phyloP scores from a whole-genome alignment of 2,888 invertebrate species.

The Pheosia tremula region DNA sequence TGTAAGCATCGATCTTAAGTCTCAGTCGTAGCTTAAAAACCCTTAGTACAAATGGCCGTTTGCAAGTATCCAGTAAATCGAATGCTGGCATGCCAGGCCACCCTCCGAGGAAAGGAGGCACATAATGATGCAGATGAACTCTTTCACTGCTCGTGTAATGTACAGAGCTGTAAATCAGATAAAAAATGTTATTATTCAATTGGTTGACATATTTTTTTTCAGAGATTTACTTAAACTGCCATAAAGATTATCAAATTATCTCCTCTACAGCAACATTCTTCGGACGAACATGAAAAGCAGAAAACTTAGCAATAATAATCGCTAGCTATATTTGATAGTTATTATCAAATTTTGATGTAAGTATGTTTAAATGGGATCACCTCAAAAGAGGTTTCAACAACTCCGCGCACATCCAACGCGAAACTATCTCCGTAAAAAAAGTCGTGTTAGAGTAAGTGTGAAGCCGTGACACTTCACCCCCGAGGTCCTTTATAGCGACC shows the following conservation, averaged over 20 bases:
- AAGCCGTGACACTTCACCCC: constrained; percentile 14
- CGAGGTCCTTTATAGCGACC: constrained; percentile 6
- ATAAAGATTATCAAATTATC: too few relatives aligned
- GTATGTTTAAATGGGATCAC: background rate
- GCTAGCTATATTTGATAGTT: too few relatives aligned
- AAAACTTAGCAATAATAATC: too few relatives aligned
- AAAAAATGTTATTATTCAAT: background rate
- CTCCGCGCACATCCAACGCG: background rate
- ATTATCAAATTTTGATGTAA: too few relatives aligned
- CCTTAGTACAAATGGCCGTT: background rate
- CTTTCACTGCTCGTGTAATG: background rate
- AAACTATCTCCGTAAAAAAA: constrained; percentile 1
- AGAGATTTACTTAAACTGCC: too few relatives aligned
- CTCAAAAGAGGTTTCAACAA: background rate
- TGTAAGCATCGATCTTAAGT: background rate
- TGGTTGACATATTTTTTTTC: too few relatives aligned
- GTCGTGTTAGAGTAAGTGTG: constrained; percentile 13
- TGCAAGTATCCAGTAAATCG: constrained; percentile 1
- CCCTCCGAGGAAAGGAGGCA: background rate
- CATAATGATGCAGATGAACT: constrained; percentile 1
- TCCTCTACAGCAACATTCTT: too few relatives aligned
- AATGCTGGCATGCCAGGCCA: background rate
- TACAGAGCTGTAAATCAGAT: background rate
- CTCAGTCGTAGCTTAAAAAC: background rate
- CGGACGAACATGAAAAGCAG: too few relatives aligned